Evolutionary conservation across 2,113 vertebrate species (phyloP), one percentile per base, ranked within the genome.

Genomic region (Grantiella picta): DNA sequence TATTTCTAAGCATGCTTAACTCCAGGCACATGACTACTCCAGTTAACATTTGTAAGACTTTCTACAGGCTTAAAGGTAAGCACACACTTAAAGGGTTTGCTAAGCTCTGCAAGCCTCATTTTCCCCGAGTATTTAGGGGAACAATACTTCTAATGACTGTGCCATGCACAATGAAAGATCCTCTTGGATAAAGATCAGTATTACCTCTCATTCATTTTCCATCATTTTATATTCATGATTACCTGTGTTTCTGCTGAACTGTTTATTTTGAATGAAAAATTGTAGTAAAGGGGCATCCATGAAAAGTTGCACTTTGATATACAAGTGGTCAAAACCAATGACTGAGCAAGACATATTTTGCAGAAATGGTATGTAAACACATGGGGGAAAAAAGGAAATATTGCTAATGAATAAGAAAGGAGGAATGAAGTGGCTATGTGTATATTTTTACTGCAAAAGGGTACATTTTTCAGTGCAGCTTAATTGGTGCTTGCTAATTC

Each of bases 1-100:
- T 73, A 87, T 89, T 95, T 95, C 91, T 91, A 66, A 94, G 85
- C 71, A 70, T 54, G 60, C 56, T 92, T 93, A 89, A 86, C 86
- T 83, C 76, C 64, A 89, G 71, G 56, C 88, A 61, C 57, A 77
- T 90, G 85, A 93, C 64, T 80, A 14, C 11, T 76, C 22, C 72
- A 83, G 82, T 86, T 86, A 95, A 82, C 10, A 38, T 89, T 84
- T 80, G 18, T 87, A 87, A 90, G 60, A 47, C 25, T 93, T 92
- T 83, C 72, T 82, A 42, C 40, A 79, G 57, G 44, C 80, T 93
- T 93, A 93, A 88, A 92, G 54, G 64, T 83, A 92, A 92, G 93
- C 44, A 77, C 52, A 17, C 59, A 29, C 75, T 95, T 64, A 49
- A 73, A 77, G 40, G 10, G 10, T 81, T 93, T 86, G 27, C 61